Conservation (phyloP, 2,888 invertebrate genomes). For the Drosophila differens region DNA sequence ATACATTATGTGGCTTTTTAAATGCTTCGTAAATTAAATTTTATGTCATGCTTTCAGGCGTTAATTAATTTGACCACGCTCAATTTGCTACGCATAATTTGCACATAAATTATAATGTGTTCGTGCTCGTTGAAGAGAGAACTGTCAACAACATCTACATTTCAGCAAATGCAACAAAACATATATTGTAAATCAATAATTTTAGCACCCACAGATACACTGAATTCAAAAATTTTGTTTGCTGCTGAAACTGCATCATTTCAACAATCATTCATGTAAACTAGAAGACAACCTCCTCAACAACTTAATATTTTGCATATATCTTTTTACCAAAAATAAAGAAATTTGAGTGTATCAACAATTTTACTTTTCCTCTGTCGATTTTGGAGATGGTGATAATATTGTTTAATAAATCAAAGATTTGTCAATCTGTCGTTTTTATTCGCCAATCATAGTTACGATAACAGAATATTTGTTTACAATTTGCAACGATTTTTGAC, state of each 20-base stretch:
- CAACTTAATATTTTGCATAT: not conserved
- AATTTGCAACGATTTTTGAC: too few relatives aligned
- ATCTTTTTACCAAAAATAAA: too few relatives aligned
- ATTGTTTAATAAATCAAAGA: not conserved
- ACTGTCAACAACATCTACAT: slow-evolving; percentile 7
- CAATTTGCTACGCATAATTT: slow-evolving; percentile 40
- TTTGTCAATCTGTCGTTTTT: not conserved
- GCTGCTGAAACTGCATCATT: not conserved
- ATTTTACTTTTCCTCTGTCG: not conserved
- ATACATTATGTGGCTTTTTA: not conserved
- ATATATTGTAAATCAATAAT: slow-evolving; percentile 3
- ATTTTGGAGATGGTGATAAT: not conserved
- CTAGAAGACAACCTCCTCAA: not conserved
- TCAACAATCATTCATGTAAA: not conserved
- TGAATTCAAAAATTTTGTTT: not conserved
- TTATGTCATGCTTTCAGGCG: slow-evolving; percentile 11
- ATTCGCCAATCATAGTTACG: not conserved
- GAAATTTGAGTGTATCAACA: not conserved
- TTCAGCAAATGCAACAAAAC: slow-evolving; percentile 11
- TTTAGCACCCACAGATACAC: not conserved
- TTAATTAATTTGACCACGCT: slow-evolving; percentile 38
- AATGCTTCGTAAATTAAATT: slow-evolving; percentile 8
- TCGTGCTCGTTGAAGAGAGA: slow-evolving; percentile 22
- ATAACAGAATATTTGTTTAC: not conserved
- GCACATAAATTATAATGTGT: slow-evolving; percentile 34